A percentile compares a stretch with the other conserved stretches of the same genome.
Evolutionary conservation across 2,113 vertebrate genomes (phyloP).

Genomic region (Passerina amoena): DNA sequence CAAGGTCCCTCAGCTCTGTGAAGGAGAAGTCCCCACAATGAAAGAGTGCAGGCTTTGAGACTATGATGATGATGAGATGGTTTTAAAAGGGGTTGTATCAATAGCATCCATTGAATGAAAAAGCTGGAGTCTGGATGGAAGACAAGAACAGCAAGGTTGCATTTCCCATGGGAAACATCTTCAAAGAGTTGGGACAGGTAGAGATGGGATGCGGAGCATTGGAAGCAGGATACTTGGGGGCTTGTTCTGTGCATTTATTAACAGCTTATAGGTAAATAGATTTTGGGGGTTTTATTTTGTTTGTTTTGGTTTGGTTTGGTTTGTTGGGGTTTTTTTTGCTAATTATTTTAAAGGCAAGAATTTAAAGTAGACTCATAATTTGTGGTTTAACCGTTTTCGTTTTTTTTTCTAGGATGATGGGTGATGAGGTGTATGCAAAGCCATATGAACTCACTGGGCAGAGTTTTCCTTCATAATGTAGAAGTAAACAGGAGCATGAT

Average conservation of each 20-base stretch:
- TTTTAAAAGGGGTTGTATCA: neutral
- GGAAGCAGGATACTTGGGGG: neutral
- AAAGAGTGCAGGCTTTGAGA: neutral
- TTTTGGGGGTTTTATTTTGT: too few species aligned
- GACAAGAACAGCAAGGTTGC: neutral
- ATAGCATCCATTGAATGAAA: neutral
- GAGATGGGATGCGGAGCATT: neutral
- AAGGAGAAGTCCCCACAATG: neutral
- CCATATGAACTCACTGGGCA: constrained; percentile 14
- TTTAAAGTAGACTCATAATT: neutral
- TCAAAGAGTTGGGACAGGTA: neutral
- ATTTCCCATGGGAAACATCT: neutral
- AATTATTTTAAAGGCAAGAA: neutral
- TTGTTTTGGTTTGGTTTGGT: too few species aligned
- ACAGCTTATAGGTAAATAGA: neutral
- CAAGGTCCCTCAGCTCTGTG: neutral
- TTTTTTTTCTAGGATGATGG: constrained; percentile 71
- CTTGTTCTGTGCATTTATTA: neutral
- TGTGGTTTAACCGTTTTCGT: neutral
- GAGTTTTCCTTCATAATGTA: neutral
- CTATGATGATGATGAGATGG: rapidly evolving
- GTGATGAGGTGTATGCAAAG: constrained; percentile 75
- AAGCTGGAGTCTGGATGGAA: neutral
- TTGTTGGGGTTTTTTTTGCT: too few species aligned
- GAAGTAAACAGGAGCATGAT: neutral